These are phyloP conservation scores for Buteo buteo DNA, from an alignment of 2,113 vertebrate species.

Conservation along the genomic window DNA sequence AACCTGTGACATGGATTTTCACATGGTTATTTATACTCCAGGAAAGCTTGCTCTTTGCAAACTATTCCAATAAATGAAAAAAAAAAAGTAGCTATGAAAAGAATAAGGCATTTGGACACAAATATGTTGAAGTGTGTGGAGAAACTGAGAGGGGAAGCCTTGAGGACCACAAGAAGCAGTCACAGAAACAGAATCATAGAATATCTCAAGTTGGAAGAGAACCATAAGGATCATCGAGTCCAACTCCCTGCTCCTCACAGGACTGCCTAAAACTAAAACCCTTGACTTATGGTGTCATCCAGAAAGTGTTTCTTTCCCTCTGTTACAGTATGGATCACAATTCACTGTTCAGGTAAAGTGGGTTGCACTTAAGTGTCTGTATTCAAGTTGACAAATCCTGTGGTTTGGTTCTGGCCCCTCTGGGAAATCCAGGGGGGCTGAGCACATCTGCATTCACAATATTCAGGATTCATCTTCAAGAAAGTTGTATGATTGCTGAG, in stretches of 20 bases:
- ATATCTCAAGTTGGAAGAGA: not conserved
- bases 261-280: not conserved
- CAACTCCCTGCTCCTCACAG: not conserved
- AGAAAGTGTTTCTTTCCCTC: not conserved
- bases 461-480: not conserved
- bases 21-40: not conserved
- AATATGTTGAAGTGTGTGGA: not conserved
- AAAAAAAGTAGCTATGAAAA: not conserved
- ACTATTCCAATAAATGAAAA: not conserved
- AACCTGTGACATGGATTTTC: not conserved
- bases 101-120: not conserved
- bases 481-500: not conserved
- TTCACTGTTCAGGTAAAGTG: not conserved
- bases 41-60: not conserved
- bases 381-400: not conserved
- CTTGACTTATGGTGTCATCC: not conserved
- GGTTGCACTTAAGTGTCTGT: not conserved
- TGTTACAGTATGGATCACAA: not conserved
- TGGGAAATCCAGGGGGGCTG: not conserved
- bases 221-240: too few species aligned
- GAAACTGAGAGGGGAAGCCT: not conserved
- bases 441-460: not conserved
- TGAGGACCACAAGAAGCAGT: not conserved
- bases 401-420: not conserved
- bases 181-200: not conserved